Percentiles rank a stretch among this genome's conserved stretches.
These are phyloP conservation scores for Silurus glanis DNA, from an alignment of 2,113 vertebrate species.

Conservation along the genomic window DNA sequence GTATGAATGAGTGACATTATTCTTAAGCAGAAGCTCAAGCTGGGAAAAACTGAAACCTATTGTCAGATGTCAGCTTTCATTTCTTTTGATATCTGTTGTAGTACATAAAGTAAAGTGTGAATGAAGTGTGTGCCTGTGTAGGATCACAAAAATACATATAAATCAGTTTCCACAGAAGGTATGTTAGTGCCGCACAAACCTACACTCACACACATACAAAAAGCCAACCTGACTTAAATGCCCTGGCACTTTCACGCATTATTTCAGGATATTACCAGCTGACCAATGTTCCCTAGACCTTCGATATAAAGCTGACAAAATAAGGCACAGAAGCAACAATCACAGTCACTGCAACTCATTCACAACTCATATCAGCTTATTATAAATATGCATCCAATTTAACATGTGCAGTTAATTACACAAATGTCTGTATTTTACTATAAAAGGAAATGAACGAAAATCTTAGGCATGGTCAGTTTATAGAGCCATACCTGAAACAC, in stretches of 20 bases:
- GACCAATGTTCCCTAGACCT: neutral
- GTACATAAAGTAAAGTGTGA: neutral
- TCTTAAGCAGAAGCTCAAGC: neutral
- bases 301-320: neutral
- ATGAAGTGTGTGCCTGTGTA: neutral
- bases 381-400: constrained; percentile 22
- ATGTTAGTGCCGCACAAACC: constrained; percentile 1
- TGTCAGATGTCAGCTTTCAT: neutral
- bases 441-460: constrained; percentile 27
- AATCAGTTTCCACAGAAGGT: neutral
- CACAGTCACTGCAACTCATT: constrained; percentile 44
- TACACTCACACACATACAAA: constrained; percentile 11
- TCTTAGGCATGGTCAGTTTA: neutral
- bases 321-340: constrained; percentile 11
- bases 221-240: neutral
- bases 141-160: neutral
- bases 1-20: constrained; percentile 4
- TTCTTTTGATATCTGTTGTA: neutral
- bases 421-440: constrained; percentile 4
- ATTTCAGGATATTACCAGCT: constrained; percentile 5
- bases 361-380: constrained; percentile 12
- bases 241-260: neutral
- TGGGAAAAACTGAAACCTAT: neutral
- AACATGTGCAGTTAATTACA: constrained; percentile 7
- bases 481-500: constrained; percentile 12